These are phyloP conservation scores for Acestrorhynchus altus DNA, from an alignment of 2,797 vertebrate species.

Conservation along the genomic window DNA sequence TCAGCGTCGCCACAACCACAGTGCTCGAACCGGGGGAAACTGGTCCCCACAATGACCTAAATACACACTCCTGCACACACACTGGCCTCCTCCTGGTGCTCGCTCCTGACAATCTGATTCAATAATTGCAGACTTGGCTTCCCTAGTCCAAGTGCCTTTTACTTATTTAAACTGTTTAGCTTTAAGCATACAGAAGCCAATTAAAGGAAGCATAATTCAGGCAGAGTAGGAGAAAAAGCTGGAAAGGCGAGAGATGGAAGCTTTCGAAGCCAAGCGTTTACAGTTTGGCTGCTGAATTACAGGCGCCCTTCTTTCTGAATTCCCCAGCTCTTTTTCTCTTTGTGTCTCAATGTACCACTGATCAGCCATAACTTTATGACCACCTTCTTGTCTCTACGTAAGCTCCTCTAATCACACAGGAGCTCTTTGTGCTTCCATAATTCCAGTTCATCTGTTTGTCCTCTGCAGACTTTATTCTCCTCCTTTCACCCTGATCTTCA, in stretches of 20 bases:
- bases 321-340: not conserved
- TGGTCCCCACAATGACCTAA: slow-evolving; percentile 16
- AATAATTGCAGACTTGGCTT: slow-evolving; percentile 81
- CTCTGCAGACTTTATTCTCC: too few relatives aligned
- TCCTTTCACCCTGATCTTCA: too few relatives aligned
- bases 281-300: not conserved
- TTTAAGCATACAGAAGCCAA: slow-evolving; percentile 81
- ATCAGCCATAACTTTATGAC: too few relatives aligned
- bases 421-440: too few relatives aligned
- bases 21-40: not conserved
- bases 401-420: too few relatives aligned
- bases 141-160: slow-evolving; percentile 78
- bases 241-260: not conserved
- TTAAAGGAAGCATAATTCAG: slow-evolving; percentile 81
- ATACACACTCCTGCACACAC: slow-evolving; percentile 40
- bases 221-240: slow-evolving; percentile 50
- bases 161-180: slow-evolving; percentile 86
- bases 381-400: too few relatives aligned
- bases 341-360: too few relatives aligned
- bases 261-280: not conserved
- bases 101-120: slow-evolving; percentile 86
- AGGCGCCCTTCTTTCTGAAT: slow-evolving; percentile 24
- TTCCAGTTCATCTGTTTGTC: too few relatives aligned
- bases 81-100: slow-evolving; percentile 7
- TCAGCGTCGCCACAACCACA: not conserved